Conservation (phyloP, 1,140 invertebrate genomes). For the Thereuonema tuberculata region DNA sequence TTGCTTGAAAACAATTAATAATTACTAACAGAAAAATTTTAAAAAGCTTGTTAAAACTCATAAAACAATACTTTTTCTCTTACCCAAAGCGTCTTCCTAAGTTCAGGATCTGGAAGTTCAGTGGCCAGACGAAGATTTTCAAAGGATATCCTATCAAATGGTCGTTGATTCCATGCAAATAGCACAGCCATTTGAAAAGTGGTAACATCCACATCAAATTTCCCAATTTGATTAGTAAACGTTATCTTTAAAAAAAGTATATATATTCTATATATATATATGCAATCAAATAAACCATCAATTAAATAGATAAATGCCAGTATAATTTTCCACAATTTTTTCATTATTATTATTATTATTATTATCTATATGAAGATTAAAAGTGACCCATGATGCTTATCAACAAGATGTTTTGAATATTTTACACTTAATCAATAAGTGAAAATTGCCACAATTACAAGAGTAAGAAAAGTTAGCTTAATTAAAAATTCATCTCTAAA, state of each 20-base stretch:
- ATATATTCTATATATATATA: too few relatives aligned
- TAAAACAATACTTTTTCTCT: slow-evolving; percentile 12
- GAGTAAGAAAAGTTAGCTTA: too few relatives aligned
- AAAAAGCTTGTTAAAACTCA: not conserved
- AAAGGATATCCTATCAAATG: slow-evolving; percentile 78
- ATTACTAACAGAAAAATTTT: not conserved
- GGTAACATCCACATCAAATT: slow-evolving; percentile 96
- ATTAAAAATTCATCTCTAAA: too few relatives aligned
- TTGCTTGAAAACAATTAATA: not conserved
- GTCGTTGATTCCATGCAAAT: slow-evolving; percentile 96
- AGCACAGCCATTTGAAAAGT: slow-evolving; percentile 99
- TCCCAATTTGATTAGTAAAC: slow-evolving; percentile 81
- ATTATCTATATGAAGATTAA: too few relatives aligned
- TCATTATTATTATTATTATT: not conserved
- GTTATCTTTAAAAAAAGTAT: slow-evolving; percentile 52
- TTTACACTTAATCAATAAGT: too few relatives aligned
- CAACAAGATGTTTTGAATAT: too few relatives aligned
- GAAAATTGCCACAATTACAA: too few relatives aligned
- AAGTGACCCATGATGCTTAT: too few relatives aligned
- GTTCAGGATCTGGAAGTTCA: slow-evolving; percentile 88
- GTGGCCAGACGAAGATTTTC: slow-evolving; percentile 92
- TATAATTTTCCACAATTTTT: slow-evolving; percentile 22
- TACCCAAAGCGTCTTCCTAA: slow-evolving; percentile 88
- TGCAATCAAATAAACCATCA: too few relatives aligned
- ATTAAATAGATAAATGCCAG: too few relatives aligned